phyloP scores from a whole-genome alignment of 1,140 invertebrate species.

The Zophobas atratus region DNA sequence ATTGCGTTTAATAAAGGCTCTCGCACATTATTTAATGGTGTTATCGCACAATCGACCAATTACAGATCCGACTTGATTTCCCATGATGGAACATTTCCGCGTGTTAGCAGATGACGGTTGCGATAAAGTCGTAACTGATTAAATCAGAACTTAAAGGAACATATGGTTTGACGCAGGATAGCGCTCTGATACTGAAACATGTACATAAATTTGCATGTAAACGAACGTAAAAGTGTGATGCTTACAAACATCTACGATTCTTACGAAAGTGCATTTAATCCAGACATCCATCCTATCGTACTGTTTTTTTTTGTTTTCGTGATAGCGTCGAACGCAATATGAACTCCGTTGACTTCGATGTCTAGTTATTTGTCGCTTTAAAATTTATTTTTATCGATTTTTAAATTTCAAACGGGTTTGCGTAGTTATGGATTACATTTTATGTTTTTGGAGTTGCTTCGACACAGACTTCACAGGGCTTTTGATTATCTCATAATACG shows the following conservation, averaged over 20 bases:
- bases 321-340: too few relatives aligned
- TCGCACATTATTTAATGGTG: conserved; percentile 17
- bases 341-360: too few relatives aligned
- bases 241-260: neutral
- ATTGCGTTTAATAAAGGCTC: conserved; percentile 15
- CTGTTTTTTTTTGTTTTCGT: neutral
- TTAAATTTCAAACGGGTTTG: too few relatives aligned
- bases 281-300: neutral
- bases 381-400: too few relatives aligned
- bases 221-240: neutral
- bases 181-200: neutral
- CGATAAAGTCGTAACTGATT: conserved; percentile 40
- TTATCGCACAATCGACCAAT: conserved; percentile 27
- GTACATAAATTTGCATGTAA: conserved; percentile 30
- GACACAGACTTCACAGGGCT: neutral
- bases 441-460: neutral
- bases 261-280: conserved; percentile 1
- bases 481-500: neutral
- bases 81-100: conserved; percentile 30
- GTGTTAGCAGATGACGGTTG: conserved; percentile 21
- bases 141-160: conserved; percentile 39
- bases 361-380: too few relatives aligned
- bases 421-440: neutral
- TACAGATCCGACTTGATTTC: conserved; percentile 27
- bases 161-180: conserved; percentile 20